Base-by-base conservation (phyloP, 2,888 invertebrate species). In the Tachina grossa region DNA sequence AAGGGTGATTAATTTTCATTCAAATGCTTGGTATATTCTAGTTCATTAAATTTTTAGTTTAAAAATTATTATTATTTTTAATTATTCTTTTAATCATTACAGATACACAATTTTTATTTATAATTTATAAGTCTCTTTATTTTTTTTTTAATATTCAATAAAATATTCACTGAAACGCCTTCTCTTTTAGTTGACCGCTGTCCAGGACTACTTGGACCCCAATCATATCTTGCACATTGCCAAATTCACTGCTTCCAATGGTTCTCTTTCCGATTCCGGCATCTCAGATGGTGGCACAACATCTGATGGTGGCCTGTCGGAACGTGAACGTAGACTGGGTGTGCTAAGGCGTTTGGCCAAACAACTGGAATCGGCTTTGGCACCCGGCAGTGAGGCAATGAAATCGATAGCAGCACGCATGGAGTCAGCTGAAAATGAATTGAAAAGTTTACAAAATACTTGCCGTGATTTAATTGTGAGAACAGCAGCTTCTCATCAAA, bases 281-380 rank as follows among this genome's bases (percentile, higher is more conserved):
- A 95, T 96, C 87, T 96, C 96, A 11, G 96, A 96, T 90, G 95
- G 96, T 88, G 96, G 96, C 88, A 95, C 95, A 89, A 96, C 96
- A 79, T 96, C 94, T 11, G 95, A 96, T 89, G 95, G 95, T 87
- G 96, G 96, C 77, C 84, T 93, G 5, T 93, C 93, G 2, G 96
- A 96, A 90, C 93, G 96, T 45, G 96, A 96, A 90, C 94, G 95
- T 59, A 93, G 95, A 22, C 92, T 96, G 75, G 94, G 95, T 4
- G 95, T 95, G 0, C 93, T 96, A 61, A 93, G 95, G 65, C 94
- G 95, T 61, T 92, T 96, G 79, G 95, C 95, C n/a, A 94, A 95
- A 83, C 95, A 95, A 89, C 85, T 93, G 84, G 96, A 96, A 90
- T 93, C 94, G 16, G 95, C 95, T 16, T 91, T 96, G 89, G 94